Percentiles rank a stretch among this genome's conserved stretches.
phyloP scores from a whole-genome alignment of 2,113 vertebrate genomes.

The Misgurnus anguillicaudatus region DNA sequence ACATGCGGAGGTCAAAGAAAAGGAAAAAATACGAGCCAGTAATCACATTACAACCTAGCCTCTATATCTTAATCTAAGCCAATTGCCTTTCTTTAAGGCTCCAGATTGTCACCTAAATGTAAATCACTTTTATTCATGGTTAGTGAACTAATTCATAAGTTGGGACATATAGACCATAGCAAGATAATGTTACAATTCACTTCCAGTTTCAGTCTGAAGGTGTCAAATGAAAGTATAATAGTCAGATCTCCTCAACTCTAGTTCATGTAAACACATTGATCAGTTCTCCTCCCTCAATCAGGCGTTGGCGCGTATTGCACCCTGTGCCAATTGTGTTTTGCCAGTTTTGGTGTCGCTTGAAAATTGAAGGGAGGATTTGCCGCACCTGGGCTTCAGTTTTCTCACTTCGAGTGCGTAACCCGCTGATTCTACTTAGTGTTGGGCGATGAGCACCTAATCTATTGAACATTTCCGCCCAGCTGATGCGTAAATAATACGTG shows the following conservation, averaged over 20 bases:
- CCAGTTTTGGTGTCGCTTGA: slow-evolving; percentile 55
- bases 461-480: slow-evolving; percentile 1
- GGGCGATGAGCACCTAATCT: slow-evolving; percentile 8
- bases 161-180: slow-evolving; percentile 17
- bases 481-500: neutral
- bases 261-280: slow-evolving; percentile 63
- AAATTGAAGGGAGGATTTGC: slow-evolving; percentile 47
- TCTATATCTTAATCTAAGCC: slow-evolving; percentile 4
- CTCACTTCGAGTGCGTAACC: slow-evolving; percentile 48
- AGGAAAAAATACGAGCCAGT: slow-evolving; percentile 18
- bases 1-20: slow-evolving; percentile 50
- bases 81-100: slow-evolving; percentile 19
- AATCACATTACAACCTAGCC: slow-evolving; percentile 46
- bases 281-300: slow-evolving; percentile 54
- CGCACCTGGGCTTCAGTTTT: slow-evolving; percentile 61
- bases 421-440: slow-evolving; percentile 52
- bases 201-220: slow-evolving; percentile 50
- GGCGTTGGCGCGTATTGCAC: slow-evolving; percentile 21
- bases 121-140: slow-evolving; percentile 34
- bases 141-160: slow-evolving; percentile 24
- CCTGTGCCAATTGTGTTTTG: slow-evolving; percentile 63
- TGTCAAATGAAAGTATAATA: slow-evolving; percentile 51
- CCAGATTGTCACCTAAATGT: slow-evolving; percentile 14
- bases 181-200: slow-evolving; percentile 25
- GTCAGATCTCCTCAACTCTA: neutral